These are phyloP conservation scores for Ooceraea biroi DNA, from an alignment of 1,140 invertebrate species.

Conservation along the genomic window DNA sequence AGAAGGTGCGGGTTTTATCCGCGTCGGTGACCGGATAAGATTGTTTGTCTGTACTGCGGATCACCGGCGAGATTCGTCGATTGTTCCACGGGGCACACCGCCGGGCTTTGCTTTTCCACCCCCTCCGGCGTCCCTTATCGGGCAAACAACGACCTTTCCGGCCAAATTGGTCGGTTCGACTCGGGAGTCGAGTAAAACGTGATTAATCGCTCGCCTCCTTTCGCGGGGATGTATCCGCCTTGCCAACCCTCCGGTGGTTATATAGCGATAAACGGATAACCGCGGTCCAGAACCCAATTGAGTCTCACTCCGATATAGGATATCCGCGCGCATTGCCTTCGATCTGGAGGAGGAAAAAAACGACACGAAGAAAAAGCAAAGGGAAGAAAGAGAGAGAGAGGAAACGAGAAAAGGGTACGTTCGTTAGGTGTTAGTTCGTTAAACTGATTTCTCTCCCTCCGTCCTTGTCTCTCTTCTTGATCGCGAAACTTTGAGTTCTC, in stretches of 20 bases:
- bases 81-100: slow-evolving; percentile 70
- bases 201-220: slow-evolving; percentile 81
- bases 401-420: slow-evolving; percentile 32
- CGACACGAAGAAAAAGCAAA: neutral
- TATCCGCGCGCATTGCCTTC: slow-evolving; percentile 56
- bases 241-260: slow-evolving; percentile 37
- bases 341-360: slow-evolving; percentile 22
- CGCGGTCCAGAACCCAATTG: slow-evolving; percentile 76
- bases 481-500: slow-evolving; percentile 16
- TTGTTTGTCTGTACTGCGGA: slow-evolving; percentile 74
- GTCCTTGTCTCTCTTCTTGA: neutral
- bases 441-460: slow-evolving; percentile 39
- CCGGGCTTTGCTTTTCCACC: slow-evolving; percentile 25
- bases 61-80: slow-evolving; percentile 70
- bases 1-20: slow-evolving; percentile 56
- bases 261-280: slow-evolving; percentile 79
- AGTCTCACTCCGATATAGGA: slow-evolving; percentile 59
- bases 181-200: slow-evolving; percentile 75
- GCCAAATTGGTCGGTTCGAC: slow-evolving; percentile 78
- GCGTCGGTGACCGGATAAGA: slow-evolving; percentile 69
- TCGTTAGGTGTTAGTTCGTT: slow-evolving; percentile 63
- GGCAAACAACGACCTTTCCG: slow-evolving; percentile 80
- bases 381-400: neutral
- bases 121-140: slow-evolving; percentile 69
- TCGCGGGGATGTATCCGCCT: slow-evolving; percentile 69